Base-by-base conservation (phyloP, 1,140 invertebrate species). In the Macrotrachela quadricornifera region DNA sequence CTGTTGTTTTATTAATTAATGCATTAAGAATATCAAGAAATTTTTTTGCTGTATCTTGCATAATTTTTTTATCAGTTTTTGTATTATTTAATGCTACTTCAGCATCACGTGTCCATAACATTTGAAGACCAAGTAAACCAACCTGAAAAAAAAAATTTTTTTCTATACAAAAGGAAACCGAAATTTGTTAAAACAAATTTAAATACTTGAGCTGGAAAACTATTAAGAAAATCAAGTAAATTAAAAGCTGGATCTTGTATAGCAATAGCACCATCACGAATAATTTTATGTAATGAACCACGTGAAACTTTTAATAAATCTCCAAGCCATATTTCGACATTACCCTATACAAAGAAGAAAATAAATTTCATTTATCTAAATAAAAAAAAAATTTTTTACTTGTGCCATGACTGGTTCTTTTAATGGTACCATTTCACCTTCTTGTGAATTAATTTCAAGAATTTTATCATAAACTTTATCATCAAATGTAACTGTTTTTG, bases 391-490 rank as follows among this genome's bases (percentile, higher is more conserved):
- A 41, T 10, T 18, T 37, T 47, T 51, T 59, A 67, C 64, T 60
- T 68, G 66, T 11, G 87, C 87, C 49, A 83, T 74, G 0, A 94
- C 85, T 9, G 84, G 79, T 58, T 82, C 77, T 62, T 91, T 85
- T 38, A 94, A 67, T 64, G 80, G 73, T 49, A 95, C 86, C 49
- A 75, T 77, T 73, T 94, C 90, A 18, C 85, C 85, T 71, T 95
- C 90, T 6, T 82, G 85, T 1, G 88, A 94, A 48, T 87, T 78
- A 30, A 94, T 80, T 1, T 83, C 82, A 42, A 82, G 76, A 73
- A 95, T 94, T 68, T 87, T 90, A 63, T 94, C 90, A 64, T 95
- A 95, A 61, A 88, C 82, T 46, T 87, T 82, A 61, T 94, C 87
- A 62, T 94, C 87, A 67, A 95, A 91, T 60, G 81, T 82, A 0